Evolutionary conservation across 2,113 vertebrate genomes (phyloP).

Genomic region (Hemiprocne comata): DNA sequence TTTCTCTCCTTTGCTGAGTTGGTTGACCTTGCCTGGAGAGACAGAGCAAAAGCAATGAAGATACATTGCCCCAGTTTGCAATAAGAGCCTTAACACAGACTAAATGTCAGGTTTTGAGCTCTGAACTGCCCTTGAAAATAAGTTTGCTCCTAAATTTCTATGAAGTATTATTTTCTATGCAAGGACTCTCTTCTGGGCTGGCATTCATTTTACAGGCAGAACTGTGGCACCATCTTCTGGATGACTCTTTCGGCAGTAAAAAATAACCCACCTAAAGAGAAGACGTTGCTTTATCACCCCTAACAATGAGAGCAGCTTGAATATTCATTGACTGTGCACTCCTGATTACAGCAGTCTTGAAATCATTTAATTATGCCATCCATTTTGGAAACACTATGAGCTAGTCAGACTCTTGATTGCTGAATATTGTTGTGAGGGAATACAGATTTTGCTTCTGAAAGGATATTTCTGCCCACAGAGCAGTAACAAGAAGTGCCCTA

Average conservation of each 20-base stretch:
- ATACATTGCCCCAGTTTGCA: constrained; percentile 46
- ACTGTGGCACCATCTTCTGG: constrained; percentile 78
- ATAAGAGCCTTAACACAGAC: constrained; percentile 2
- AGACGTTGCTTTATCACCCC: not conserved
- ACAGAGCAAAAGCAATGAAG: constrained; percentile 13
- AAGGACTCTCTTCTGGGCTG: not conserved
- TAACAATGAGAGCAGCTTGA: constrained; percentile 64
- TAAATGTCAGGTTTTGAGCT: constrained; percentile 11
- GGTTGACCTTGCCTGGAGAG: constrained; percentile 65
- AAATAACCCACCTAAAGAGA: constrained; percentile 27
- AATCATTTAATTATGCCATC: constrained; percentile 71
- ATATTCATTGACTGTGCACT: constrained; percentile 74
- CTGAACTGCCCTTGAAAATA: constrained; percentile 7
- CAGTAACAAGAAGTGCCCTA: not conserved
- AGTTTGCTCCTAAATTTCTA: constrained; percentile 39
- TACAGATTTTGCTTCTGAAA: constrained; percentile 36
- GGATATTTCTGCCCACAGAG: not conserved
- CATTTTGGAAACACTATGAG: constrained; percentile 65
- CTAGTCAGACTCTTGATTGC: constrained; percentile 63
- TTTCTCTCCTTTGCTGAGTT: not conserved
- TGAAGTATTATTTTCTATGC: not conserved
- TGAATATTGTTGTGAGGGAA: constrained; percentile 47
- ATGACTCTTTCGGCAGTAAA: constrained; percentile 56
- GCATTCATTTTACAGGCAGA: constrained; percentile 65
- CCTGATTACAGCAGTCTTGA: constrained; percentile 60